Conservation (phyloP, 2,888 invertebrate genomes). For the Trachelus troglodyta region DNA sequence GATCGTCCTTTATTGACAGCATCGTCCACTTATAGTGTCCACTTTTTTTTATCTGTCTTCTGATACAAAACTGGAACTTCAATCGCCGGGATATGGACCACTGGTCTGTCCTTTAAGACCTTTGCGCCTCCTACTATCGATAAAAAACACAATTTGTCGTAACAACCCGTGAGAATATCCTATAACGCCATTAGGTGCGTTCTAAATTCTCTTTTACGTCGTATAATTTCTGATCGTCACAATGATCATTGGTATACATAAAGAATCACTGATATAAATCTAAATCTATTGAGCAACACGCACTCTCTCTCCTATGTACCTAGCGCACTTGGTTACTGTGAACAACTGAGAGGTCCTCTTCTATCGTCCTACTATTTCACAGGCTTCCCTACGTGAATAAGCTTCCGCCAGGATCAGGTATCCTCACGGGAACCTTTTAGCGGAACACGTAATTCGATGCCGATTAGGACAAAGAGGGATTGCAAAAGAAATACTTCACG, state of each 20-base stretch:
- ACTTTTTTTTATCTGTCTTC: neutral
- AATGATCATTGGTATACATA: neutral
- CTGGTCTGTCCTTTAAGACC: neutral
- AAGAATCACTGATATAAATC: neutral
- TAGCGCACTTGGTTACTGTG: neutral
- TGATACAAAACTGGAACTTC: neutral
- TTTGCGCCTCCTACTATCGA: neutral
- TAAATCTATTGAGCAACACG: neutral
- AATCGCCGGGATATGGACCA: neutral
- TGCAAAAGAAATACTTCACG: neutral
- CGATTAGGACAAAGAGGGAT: neutral
- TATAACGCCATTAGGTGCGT: neutral
- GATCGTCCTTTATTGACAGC: neutral
- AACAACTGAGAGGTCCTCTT: neutral
- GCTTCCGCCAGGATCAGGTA: neutral
- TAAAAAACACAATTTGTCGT: neutral
- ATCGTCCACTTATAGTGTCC: neutral
- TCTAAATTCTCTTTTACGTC: neutral
- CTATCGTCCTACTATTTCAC: neutral
- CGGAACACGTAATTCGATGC: conserved; percentile 4
- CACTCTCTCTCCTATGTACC: neutral
- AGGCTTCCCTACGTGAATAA: neutral
- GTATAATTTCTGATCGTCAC: neutral
- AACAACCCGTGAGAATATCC: neutral
- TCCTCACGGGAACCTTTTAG: neutral